Evolutionary conservation across 2,113 vertebrate species (phyloP), one percentile per base, ranked within the genome.

Genomic region (Menidia beryllina): DNA sequence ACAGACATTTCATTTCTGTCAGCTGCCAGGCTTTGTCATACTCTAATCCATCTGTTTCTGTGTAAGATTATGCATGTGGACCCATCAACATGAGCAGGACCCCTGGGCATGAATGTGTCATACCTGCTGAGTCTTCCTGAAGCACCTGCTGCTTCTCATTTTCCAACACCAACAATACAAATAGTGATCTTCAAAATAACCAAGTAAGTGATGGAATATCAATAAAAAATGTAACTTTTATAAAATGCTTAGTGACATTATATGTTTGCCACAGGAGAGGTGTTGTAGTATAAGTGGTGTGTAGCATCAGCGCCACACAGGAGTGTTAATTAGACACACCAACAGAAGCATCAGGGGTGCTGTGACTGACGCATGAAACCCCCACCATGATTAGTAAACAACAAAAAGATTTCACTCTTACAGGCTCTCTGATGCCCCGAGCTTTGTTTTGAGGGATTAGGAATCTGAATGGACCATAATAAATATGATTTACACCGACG

Each of bases 311-410:
- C 82, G 65, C 70, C 86, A 80, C 82, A 87, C 83, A 84, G 79
- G 81, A 88, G 89, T 89, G 88, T 90, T 90, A 92, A 93, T 92
- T 89, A 90, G 89, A 91, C 86, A 86, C 84, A 87, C 83, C 86
- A 75, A 86, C 87, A 67, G 64, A 57, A 85, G 80, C 57, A 69
- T 83, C 61, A 20, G 73, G 80, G 77, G 73, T 82, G 75, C 70
- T 75, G 74, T 14, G 63, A 75, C 55, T 85, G 81, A 90, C 76
- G 69, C 72, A 83, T 53, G 69, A 71, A 84, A 57, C 73, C 75
- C 88, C 76, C 77, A 67, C 71, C 72, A 78, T 63, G 80, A 51
- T 79, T 66, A 74, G 73, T 68, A 75, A 66, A 66, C 65, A 72
- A 62, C 59, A 52, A 77, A n/a, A 81, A 61, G 21, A 60, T 70